A percentile compares a stretch with the other conserved stretches of the same genome.
Conservation (phyloP, 1,140 invertebrate genomes). For the Atta colombica region DNA sequence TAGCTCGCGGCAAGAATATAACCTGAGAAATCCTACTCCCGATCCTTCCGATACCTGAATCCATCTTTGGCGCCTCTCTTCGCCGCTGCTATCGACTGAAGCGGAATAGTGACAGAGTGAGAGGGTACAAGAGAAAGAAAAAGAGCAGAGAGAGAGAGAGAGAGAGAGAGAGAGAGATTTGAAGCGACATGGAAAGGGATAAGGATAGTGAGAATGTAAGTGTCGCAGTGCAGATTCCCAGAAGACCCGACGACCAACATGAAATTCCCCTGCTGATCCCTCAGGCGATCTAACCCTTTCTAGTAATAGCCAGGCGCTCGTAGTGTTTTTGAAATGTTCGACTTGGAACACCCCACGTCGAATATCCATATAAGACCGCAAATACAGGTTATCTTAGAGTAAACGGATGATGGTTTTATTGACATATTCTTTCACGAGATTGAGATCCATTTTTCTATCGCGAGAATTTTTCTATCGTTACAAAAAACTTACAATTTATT, state of each 20-base stretch:
- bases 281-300: slow-evolving; percentile 41
- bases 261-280: slow-evolving; percentile 67
- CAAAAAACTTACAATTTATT: neutral
- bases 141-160: slow-evolving; percentile 6
- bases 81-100: slow-evolving; percentile 52
- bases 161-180: slow-evolving; percentile 46
- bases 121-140: neutral
- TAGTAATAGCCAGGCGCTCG: slow-evolving; percentile 38
- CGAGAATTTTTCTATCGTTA: neutral
- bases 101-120: slow-evolving; percentile 35
- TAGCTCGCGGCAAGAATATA: slow-evolving; percentile 75
- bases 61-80: slow-evolving; percentile 70
- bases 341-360: slow-evolving; percentile 1
- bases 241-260: slow-evolving; percentile 62
- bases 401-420: slow-evolving; percentile 34
- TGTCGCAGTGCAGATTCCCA: slow-evolving; percentile 75
- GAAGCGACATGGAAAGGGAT: slow-evolving; percentile 30
- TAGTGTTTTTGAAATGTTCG: slow-evolving; percentile 57
- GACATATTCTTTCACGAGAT: neutral
- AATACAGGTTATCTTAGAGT: neutral
- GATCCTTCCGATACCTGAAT: slow-evolving; percentile 75
- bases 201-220: slow-evolving; percentile 65
- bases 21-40: slow-evolving; percentile 71
- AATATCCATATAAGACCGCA: slow-evolving; percentile 40
- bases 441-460: neutral